phyloP scores from a whole-genome alignment of 2,113 vertebrate species.

The Chionis minor region DNA sequence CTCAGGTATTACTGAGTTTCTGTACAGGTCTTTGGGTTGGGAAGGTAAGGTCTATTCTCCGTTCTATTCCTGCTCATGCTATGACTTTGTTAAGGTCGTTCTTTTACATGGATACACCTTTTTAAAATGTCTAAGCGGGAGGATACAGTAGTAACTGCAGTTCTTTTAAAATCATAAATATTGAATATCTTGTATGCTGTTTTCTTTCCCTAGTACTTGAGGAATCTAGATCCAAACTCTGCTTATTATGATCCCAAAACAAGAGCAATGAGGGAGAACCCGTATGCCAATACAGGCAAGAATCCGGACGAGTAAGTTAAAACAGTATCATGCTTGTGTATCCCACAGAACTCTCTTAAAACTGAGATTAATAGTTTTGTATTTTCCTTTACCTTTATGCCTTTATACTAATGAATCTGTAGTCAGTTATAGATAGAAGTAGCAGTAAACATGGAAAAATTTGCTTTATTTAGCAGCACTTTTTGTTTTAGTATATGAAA shows the following conservation, averaged over 20 bases:
- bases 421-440: not conserved
- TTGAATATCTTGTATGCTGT: not conserved
- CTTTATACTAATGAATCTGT: not conserved
- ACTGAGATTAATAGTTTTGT: not conserved
- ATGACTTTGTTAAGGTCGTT: not conserved
- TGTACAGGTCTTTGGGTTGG: not conserved
- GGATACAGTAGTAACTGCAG: not conserved
- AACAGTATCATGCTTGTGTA: not conserved
- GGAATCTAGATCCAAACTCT: conserved; percentile 97
- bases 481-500: not conserved
- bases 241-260: conserved; percentile 99
- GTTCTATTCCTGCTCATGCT: not conserved
- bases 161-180: not conserved
- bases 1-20: not conserved
- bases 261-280: conserved; percentile 97
- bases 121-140: not conserved
- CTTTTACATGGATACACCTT: not conserved
- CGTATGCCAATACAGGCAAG: conserved; percentile 93
- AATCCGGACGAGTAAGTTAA: conserved; percentile 93
- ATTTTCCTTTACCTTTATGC: not conserved
- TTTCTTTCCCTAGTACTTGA: conserved; percentile 82
- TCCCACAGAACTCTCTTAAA: not conserved
- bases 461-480: not conserved
- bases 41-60: not conserved
- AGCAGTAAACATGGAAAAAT: not conserved